A percentile compares a stretch with the other conserved stretches of the same genome.
Evolutionary conservation across 2,888 invertebrate genomes (phyloP).

Genomic region (Polyploca ridens): DNA sequence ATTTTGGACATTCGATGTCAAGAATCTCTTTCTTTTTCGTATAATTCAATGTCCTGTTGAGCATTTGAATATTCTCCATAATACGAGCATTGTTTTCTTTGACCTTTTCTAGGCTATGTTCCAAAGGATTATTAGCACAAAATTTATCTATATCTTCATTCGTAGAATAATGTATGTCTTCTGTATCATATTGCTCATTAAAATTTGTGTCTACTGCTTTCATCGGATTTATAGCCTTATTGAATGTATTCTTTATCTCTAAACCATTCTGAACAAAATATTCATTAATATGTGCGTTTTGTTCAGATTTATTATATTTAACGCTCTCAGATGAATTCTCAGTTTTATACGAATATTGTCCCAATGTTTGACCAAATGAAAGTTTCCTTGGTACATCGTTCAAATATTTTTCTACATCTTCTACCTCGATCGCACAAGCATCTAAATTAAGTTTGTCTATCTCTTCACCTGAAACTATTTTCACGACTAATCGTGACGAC

Average conservation of each 20-base stretch:
- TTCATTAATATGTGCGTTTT: background rate
- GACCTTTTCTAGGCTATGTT: conserved; percentile 75
- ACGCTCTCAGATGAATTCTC: background rate
- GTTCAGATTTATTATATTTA: background rate
- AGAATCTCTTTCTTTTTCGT: conserved; percentile 76
- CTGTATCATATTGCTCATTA: conserved; percentile 10
- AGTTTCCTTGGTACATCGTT: background rate
- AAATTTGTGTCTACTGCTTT: background rate
- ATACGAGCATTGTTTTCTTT: conserved; percentile 78
- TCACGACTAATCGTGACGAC: conserved; percentile 69
- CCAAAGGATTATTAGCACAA: conserved; percentile 49
- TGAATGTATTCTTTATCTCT: background rate
- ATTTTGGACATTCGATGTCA: conserved; percentile 62
- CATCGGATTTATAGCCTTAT: background rate
- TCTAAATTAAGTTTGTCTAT: conserved; percentile 63
- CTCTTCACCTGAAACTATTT: conserved; percentile 65
- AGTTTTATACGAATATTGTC: background rate
- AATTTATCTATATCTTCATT: conserved; percentile 10
- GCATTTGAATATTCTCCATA: conserved; percentile 77
- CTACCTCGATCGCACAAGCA: conserved; percentile 60
- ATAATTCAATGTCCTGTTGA: conserved; percentile 74
- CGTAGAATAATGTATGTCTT: background rate
- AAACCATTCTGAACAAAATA: background rate
- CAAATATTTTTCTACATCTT: conserved; percentile 28
- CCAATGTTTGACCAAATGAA: background rate